Base-by-base conservation (phyloP, 92 coral and sea anemone species). In the Porites evermanni region DNA sequence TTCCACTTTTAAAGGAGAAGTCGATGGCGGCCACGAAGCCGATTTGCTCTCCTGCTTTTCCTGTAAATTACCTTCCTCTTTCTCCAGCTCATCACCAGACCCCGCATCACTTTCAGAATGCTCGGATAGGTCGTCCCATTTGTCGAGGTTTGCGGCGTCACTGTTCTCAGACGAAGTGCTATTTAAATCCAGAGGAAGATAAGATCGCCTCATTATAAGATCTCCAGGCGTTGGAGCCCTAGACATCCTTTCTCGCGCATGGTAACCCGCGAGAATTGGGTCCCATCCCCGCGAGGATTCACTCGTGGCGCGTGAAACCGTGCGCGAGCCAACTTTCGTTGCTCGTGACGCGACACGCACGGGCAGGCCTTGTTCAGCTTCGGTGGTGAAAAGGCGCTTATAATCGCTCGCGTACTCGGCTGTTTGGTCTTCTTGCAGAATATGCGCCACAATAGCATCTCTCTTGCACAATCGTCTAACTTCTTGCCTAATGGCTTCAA, bases 251-350 rank as follows among this genome's bases (percentile, higher is more conserved):
- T 93, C 98, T 38, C 99, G 91, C 66, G 98, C 99, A 52, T 94
- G 99, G 82, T 89, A 96, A 16, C 98, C 99, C 12, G 95, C 99
- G 66, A 96, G 88, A 76, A 96, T 96, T 70, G 99, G 99, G 64
- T 96, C 98, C 96, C 98, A 96, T 69, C 99, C 99, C 91, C 95
- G 98, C 82, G 91, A 86, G 82, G 96, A 96, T 23, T 86, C 88
- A 70, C 91, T 91, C 13, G 95, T 93, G 53, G 95, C 92, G 53
- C 92, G 90, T 13, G 88, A 85, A 16, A 89, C 75, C 64, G 93
- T 74, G 44, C 87, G 78, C 51, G 94, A 89, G 60, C 79, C 70
- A 20, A 51, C 71, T 53, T 86, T 85, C 53, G 88, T 79, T 17
- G 95, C 81, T 53, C 91, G 93, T 60, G 95, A 92, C 17, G 72